phyloP scores from a whole-genome alignment of 30 jellyfish, hydroid and myxozoan genomes.

The Aurelia coerulea region DNA sequence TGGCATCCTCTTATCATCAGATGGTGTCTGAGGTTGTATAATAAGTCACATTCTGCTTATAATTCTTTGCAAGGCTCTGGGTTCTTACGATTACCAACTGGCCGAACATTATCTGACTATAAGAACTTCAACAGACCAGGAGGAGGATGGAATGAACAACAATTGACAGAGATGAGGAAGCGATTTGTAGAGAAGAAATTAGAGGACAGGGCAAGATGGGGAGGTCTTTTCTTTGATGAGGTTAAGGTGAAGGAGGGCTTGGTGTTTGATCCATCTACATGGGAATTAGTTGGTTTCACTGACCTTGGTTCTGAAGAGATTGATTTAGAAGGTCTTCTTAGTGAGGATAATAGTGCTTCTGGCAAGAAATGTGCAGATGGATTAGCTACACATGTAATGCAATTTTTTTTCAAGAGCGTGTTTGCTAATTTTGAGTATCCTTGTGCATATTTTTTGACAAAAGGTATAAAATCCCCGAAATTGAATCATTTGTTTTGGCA shows the following conservation, averaged over 20 bases:
- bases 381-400: slow-evolving; percentile 19
- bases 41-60: slow-evolving; percentile 19
- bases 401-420: slow-evolving; percentile 1
- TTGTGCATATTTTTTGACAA: slow-evolving; percentile 16
- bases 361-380: neutral
- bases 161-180: neutral
- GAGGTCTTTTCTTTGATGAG: slow-evolving; percentile 16
- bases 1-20: slow-evolving; percentile 17
- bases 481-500: slow-evolving; percentile 6
- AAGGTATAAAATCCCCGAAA: neutral
- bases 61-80: neutral
- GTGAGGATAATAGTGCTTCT: neutral
- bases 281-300: slow-evolving; percentile 20
- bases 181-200: neutral
- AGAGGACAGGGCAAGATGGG: neutral
- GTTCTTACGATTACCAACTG: slow-evolving; percentile 1
- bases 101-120: slow-evolving; percentile 14
- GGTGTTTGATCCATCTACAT: neutral
- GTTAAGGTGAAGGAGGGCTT: slow-evolving; percentile 9
- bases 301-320: neutral
- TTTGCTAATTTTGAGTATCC: neutral
- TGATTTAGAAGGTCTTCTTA: neutral
- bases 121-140: neutral
- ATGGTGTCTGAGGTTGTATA: slow-evolving; percentile 3
- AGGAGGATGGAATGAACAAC: neutral